Base-by-base conservation (phyloP, 1,140 invertebrate genomes). In the Geopemphigus sp. region DNA sequence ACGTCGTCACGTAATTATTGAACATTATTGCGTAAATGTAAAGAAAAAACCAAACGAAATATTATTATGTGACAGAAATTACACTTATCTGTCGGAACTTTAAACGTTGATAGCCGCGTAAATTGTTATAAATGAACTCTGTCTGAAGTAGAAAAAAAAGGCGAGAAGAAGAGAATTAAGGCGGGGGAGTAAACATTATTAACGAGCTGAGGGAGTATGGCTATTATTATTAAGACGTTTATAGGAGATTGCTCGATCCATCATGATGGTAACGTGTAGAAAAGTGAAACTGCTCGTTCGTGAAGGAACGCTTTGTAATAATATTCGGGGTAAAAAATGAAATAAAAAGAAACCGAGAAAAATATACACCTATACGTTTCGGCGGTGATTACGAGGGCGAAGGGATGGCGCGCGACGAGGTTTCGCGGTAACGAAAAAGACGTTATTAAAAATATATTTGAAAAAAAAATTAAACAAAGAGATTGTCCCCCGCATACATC, bases 141-240 rank as follows among this genome's bases (percentile, higher is more conserved):
- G 53, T 73, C 54, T 32, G n/a, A 14, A 73, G 26, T 54, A 32
- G 54, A 54, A 72, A 54, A 17, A 54, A 32, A 47, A 17, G 26
- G 8, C 3, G 32, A 39, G 32, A 39, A 39, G 8, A 39, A 39
- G 8, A 8, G 32, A 39, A 39, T 32, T n/a, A 50, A 68, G 66
- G 66, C 50, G 50, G 66, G n/a, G 66, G 66, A 19, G 66, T 68
- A 50, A 68, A 68, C 66, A 26, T 68, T 68, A 68, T 68, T 68
- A 68, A 68, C 66, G 66, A 68, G 64, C 64, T 15, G 8, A 73
- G 70, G 70, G 70, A 73, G 70, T 73, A 56, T 56, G 24, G 70
- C 53, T 73, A 73, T 73, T 73, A 73, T 73, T 68, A 73, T 73
- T 73, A 73, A 73, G 70, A 73, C 70, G 70, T 73, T 73, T 56